Conservation (phyloP, 2,797 vertebrate genomes). For the Euthynnus affinis region DNA sequence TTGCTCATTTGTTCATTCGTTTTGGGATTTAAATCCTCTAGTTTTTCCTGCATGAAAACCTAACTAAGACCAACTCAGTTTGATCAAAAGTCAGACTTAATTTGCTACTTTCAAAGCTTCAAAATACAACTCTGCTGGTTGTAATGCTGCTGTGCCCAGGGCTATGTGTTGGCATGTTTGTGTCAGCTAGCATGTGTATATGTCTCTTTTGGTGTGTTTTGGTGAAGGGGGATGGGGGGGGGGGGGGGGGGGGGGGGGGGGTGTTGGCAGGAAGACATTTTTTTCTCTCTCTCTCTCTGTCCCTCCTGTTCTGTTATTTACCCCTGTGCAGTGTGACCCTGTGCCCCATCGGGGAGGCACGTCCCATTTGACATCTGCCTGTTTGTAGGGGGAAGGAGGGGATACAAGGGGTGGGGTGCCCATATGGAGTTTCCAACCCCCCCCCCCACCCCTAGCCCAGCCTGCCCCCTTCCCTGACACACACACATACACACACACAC, state of each 20-base stretch:
- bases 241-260: too few relatives aligned
- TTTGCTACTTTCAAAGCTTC: background rate
- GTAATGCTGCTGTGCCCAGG: background rate
- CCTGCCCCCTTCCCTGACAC: conserved; percentile 32
- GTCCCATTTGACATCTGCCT: conserved; percentile 89
- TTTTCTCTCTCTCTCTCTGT: conserved; percentile 46
- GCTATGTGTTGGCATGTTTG: conserved; percentile 73
- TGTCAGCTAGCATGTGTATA: conserved; percentile 67
- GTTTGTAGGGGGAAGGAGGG: conserved; percentile 69
- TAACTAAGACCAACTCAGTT: background rate
- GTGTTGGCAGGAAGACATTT: too few relatives aligned
- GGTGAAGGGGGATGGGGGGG: conserved; percentile 38
- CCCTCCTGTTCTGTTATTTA: conserved; percentile 84
- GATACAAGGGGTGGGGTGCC: conserved; percentile 51
- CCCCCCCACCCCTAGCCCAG: conserved; percentile 28
- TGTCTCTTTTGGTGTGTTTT: conserved; percentile 58
- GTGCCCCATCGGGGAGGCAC: conserved; percentile 79
- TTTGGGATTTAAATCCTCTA: too few relatives aligned
- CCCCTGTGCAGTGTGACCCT: conserved; percentile 83
- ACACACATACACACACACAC: conserved; percentile 31
- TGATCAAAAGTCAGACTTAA: background rate
- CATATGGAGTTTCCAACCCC: conserved; percentile 81
- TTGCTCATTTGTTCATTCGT: background rate
- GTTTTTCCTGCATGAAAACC: background rate
- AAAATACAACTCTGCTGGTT: background rate